Percentiles rank a stretch among this genome's conserved stretches.
These are phyloP conservation scores for Nicator chloris DNA, from an alignment of 2,113 vertebrate species.

Conservation along the genomic window DNA sequence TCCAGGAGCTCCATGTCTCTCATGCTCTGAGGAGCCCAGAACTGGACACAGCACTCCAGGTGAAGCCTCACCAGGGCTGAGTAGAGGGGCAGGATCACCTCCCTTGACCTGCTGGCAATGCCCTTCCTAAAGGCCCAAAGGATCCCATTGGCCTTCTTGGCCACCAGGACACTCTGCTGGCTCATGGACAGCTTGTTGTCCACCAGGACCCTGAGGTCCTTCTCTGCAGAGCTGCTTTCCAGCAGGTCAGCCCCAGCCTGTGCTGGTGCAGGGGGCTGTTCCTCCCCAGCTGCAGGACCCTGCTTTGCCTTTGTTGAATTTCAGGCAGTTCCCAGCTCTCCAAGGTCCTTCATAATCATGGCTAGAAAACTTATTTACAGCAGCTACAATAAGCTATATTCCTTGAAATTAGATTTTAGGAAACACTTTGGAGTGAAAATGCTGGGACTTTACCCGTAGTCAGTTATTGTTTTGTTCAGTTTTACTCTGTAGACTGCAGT, in stretches of 20 bases:
- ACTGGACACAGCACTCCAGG: not conserved
- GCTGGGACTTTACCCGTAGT: not conserved
- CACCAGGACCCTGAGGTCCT: not conserved
- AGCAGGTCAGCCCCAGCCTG: not conserved
- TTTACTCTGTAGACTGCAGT: not conserved
- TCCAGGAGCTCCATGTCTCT: not conserved
- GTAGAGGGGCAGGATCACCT: not conserved
- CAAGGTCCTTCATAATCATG: not conserved
- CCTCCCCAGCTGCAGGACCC: not conserved
- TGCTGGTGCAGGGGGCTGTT: fast-evolving
- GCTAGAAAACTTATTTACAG: not conserved
- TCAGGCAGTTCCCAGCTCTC: not conserved
- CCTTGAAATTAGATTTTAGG: not conserved
- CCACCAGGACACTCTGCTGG: fast-evolving
- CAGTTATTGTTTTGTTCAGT: fast-evolving
- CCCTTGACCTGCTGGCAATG: not conserved
- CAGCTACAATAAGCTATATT: not conserved
- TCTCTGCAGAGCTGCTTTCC: not conserved
- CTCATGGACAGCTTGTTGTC: not conserved
- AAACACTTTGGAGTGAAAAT: not conserved
- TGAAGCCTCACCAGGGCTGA: not conserved
- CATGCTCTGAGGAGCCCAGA: not conserved
- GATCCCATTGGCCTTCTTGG: fast-evolving
- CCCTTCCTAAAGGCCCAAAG: fast-evolving
- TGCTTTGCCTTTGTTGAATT: not conserved